phyloP scores from a whole-genome alignment of 2,888 invertebrate species.

The Resseliella maxima region DNA sequence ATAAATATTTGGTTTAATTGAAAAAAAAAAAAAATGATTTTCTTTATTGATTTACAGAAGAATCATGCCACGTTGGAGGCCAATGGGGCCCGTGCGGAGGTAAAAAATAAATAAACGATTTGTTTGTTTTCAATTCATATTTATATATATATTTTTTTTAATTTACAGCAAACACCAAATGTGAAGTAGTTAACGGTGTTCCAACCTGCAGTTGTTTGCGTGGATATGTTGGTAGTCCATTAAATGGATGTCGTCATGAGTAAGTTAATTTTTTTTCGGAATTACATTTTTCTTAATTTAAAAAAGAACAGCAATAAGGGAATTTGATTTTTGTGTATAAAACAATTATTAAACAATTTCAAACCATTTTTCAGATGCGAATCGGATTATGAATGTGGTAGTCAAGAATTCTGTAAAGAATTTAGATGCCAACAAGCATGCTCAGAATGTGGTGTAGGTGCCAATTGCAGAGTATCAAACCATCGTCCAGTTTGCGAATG shows the following conservation, averaged over 20 bases:
- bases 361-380: slow-evolving; percentile 72
- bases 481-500: slow-evolving; percentile 77
- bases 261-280: not conserved
- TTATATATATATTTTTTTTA: not conserved
- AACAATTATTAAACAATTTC: not conserved
- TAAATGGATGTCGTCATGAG: slow-evolving; percentile 83
- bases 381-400: slow-evolving; percentile 78
- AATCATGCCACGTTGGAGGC: slow-evolving; percentile 80
- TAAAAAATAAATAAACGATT: not conserved
- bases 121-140: not conserved
- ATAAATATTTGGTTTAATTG: too few relatives aligned
- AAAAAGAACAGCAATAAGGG: too few relatives aligned
- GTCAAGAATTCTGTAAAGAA: slow-evolving; percentile 77
- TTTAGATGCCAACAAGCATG: slow-evolving; percentile 84
- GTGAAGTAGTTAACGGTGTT: slow-evolving; percentile 80
- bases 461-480: slow-evolving; percentile 80
- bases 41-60: slow-evolving; percentile 71
- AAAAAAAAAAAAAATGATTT: too few relatives aligned
- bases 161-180: slow-evolving; percentile 74
- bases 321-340: not conserved
- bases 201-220: slow-evolving; percentile 84
- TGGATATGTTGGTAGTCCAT: slow-evolving; percentile 74
- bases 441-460: slow-evolving; percentile 80
- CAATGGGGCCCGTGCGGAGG: slow-evolving; percentile 74
- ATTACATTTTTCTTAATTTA: not conserved